Evolutionary conservation across 1,140 invertebrate species (phyloP).

Genomic region (Grapholita molesta): DNA sequence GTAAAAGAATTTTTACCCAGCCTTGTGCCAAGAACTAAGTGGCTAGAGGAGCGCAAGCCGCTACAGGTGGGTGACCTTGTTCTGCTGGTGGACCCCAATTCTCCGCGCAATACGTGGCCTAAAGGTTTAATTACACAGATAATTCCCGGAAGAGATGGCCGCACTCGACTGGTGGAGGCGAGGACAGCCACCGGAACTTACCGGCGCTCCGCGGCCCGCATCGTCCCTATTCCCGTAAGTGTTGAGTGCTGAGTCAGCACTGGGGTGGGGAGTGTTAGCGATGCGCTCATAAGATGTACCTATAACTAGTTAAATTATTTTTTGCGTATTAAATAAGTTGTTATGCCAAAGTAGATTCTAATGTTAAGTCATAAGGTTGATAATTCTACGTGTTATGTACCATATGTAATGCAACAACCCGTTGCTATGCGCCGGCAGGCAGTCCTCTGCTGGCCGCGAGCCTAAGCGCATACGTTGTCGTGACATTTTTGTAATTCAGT

Average conservation of each 20-base stretch:
- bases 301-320: no score
- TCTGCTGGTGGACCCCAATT: conserved; percentile 28
- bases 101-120: conserved; percentile 29
- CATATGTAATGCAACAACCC: no score
- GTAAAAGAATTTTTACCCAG: conserved; percentile 23
- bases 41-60: conserved; percentile 25
- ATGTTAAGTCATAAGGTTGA: no score
- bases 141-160: conserved; percentile 25
- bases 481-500: no score
- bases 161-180: conserved; percentile 26
- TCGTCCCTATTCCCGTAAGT: conserved; percentile 15
- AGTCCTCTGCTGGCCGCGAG: no score
- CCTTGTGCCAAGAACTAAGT: conserved; percentile 31
- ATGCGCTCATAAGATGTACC: background rate
- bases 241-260: conserved; percentile 21
- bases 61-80: conserved; percentile 34
- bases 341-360: no score
- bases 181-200: conserved; percentile 13
- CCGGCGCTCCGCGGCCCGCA: conserved; percentile 16
- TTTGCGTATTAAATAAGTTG: no score
- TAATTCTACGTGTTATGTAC: no score
- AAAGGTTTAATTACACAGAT: conserved; percentile 22
- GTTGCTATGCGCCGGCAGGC: no score
- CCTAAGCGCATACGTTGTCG: no score
- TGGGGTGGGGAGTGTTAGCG: conserved; percentile 20